Evolutionary conservation across 2,113 vertebrate genomes (phyloP), one percentile per base, ranked within the genome.

Genomic region (Dasyornis broadbenti): DNA sequence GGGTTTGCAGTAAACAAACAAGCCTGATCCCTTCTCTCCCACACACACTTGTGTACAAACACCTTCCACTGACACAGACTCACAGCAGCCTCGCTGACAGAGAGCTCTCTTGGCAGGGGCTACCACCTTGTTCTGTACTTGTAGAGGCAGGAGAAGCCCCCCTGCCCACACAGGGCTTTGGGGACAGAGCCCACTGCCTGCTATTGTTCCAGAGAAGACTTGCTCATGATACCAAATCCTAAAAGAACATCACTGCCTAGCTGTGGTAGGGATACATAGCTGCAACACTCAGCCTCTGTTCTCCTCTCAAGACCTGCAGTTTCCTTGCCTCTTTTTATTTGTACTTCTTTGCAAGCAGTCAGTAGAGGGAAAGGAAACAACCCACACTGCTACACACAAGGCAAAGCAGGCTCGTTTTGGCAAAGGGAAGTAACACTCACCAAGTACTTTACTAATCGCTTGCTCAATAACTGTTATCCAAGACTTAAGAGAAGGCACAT

Each of bases 401-500:
- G 77, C 50, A 86, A 75, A 89, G 47, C 60, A 75, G 72, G 81
- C 86, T 97, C 22, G 3, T 87, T 93, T 86, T 92, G 76, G 91
- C 94, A 90, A 95, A 90, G 94, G 31, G 71, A 96, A 95, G 60
- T 45, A 81, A 93, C 65, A 57, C 84, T 97, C 90, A 79, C 75
- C 69, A 79, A 91, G 85, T 35, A 81, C 82, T 94, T 37, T 26
- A 45, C 80, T 93, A 60, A 92, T 95, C 63, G 37, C 81, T 76
- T 76, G 70, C 57, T 86, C 94, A 61, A 37, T 59, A 82, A 95
- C 92, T 54, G 69, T 75, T 90, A 96, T 10, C 91, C 88, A 94
- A 83, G 94, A 95, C 85, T 79, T 71, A 82, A 78, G 68, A 96
- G 94, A 97, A 97, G 97, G 97, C 97, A 97, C 96, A 56, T 96